These are phyloP conservation scores for Typhlichthys subterraneus DNA, from an alignment of 2,797 vertebrate species.

Conservation along the genomic window DNA sequence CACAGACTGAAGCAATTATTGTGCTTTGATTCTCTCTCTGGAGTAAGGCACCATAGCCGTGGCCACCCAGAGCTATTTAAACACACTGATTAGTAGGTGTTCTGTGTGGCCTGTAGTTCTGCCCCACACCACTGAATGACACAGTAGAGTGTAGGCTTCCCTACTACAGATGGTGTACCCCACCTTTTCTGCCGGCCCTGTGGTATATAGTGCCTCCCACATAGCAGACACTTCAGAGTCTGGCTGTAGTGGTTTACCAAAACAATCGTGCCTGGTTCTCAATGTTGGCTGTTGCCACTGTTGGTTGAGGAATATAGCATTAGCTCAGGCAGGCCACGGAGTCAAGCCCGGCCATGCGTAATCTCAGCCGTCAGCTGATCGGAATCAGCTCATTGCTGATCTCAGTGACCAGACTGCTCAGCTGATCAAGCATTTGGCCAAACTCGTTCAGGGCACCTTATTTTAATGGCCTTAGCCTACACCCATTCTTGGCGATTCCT, in stretches of 20 bases:
- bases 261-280: too few relatives aligned
- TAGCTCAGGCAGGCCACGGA: too few relatives aligned
- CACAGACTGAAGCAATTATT: slow-evolving; percentile 52
- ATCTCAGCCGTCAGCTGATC: too few relatives aligned
- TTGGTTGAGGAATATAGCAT: too few relatives aligned
- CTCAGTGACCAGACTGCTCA: too few relatives aligned
- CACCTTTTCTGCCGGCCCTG: slow-evolving; percentile 17
- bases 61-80: slow-evolving; percentile 70
- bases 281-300: not conserved
- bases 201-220: slow-evolving; percentile 31
- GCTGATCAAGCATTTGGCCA: too few relatives aligned
- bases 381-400: too few relatives aligned
- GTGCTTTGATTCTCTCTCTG: slow-evolving; percentile 51
- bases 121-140: slow-evolving; percentile 53
- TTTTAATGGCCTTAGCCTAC: too few relatives aligned
- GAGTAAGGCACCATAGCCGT: slow-evolving; percentile 36
- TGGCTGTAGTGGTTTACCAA: too few relatives aligned
- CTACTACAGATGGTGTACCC: slow-evolving; percentile 56
- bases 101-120: slow-evolving; percentile 44
- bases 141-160: slow-evolving; percentile 68
- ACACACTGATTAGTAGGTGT: slow-evolving; percentile 74
- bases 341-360: too few relatives aligned
- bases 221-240: slow-evolving; percentile 31
- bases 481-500: too few relatives aligned
- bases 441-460: too few relatives aligned